Conservation (phyloP, 2,797 vertebrate species). For the Microctenopoma lineatum region DNA sequence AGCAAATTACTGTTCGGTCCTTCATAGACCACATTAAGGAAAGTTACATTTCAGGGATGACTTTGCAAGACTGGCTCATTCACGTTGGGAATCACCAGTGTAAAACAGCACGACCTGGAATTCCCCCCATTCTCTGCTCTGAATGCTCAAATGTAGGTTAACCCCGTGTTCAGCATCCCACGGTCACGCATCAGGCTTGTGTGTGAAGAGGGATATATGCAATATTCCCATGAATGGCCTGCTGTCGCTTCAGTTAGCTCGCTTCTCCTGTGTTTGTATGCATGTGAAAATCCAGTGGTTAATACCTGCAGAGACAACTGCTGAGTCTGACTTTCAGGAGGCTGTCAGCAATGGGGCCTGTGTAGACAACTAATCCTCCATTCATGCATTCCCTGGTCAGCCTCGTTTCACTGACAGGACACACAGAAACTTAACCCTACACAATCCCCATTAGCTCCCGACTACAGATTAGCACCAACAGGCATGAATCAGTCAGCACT, state of each 20-base stretch:
- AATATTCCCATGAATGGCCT: slow-evolving; percentile 15
- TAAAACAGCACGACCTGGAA: slow-evolving; percentile 14
- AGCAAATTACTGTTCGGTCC: slow-evolving; percentile 35
- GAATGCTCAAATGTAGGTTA: neutral
- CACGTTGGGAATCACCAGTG: neutral
- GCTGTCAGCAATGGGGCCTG: slow-evolving; percentile 57
- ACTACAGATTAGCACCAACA: slow-evolving; percentile 33
- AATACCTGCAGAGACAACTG: slow-evolving; percentile 54
- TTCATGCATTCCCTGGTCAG: slow-evolving; percentile 43
- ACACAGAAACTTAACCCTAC: slow-evolving; percentile 56
- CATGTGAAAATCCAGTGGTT: slow-evolving; percentile 50
- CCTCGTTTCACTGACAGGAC: slow-evolving; percentile 58
- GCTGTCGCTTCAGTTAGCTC: slow-evolving; percentile 37
- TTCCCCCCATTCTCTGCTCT: slow-evolving; percentile 6
- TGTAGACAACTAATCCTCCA: slow-evolving; percentile 74
- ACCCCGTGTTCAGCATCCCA: neutral
- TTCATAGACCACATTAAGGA: slow-evolving; percentile 22
- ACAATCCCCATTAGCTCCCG: slow-evolving; percentile 55
- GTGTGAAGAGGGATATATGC: neutral
- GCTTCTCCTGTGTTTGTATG: slow-evolving; percentile 21
- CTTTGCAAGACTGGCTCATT: neutral
- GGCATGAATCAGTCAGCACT: slow-evolving; percentile 47
- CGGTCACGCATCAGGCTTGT: neutral
- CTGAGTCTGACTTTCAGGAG: slow-evolving; percentile 72
- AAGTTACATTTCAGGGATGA: neutral